Evolutionary conservation across 2,888 invertebrate species (phyloP).

Genomic region (Nasonia oneida): DNA sequence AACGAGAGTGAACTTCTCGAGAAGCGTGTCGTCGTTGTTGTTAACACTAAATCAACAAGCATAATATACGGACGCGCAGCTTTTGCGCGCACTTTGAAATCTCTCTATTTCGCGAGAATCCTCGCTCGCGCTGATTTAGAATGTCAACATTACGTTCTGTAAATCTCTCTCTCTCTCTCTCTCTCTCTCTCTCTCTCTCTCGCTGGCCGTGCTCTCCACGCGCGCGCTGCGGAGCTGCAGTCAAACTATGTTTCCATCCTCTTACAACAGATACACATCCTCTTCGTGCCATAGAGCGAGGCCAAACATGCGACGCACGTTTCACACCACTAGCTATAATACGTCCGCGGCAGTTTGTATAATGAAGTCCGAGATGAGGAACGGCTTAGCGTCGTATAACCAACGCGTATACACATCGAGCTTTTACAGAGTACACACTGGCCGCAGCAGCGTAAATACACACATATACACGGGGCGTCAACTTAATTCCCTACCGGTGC

Average conservation of each 20-base stretch:
- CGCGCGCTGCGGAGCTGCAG: not conserved
- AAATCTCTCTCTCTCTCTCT: not conserved
- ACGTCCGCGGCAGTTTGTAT: not conserved
- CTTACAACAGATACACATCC: not conserved
- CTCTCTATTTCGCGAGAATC: too few relatives aligned
- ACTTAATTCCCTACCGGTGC: not conserved
- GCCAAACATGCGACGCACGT: not conserved
- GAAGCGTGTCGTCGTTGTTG: too few relatives aligned
- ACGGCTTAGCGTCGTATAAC: not conserved
- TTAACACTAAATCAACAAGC: too few relatives aligned
- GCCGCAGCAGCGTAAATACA: not conserved
- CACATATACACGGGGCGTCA: not conserved
- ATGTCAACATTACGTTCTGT: not conserved
- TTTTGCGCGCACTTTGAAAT: too few relatives aligned
- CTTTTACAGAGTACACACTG: conserved; percentile 23
- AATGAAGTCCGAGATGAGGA: conserved; percentile 21
- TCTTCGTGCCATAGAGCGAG: not conserved
- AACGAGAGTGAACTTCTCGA: too few relatives aligned
- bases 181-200: too few relatives aligned
- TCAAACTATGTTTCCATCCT: not conserved
- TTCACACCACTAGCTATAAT: not conserved
- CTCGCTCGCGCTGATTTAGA: not conserved
- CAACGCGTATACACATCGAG: not conserved
- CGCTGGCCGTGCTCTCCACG: too few relatives aligned
- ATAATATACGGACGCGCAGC: too few relatives aligned